Base-by-base conservation (phyloP, 2,888 invertebrate genomes). In the Ophioninae sp. region DNA sequence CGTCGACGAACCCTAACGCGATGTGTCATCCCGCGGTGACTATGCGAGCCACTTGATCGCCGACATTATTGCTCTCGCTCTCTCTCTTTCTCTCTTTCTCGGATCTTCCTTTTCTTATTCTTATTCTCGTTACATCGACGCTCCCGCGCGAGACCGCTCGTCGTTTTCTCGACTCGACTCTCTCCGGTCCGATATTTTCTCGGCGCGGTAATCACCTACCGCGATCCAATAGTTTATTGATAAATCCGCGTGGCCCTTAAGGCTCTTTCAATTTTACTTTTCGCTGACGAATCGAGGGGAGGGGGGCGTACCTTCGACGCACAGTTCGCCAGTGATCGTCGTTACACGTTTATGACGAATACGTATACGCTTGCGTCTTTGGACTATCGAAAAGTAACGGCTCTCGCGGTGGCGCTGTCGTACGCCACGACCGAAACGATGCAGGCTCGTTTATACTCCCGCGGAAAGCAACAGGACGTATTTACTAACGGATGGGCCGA, bases 21-120 rank as follows among this genome's bases (percentile, higher is more conserved):
- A 89, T 90, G 90, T 89, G 90, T 91, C 90, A 91, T 90, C 88
- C 87, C 82, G 83, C 81, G 83, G 86, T 88, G 88, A 89, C 87
- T 75, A 84, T 81, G 85, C 85, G 84, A 79, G 79, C 73, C 70
- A 68, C 64, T 81, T 81, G 73, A 84, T 68, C 81, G 79, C 67
- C 82, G 85, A 80, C 85, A 82, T 30, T 61, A 44, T 82, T 85
- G 82, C 84, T 82, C 80, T 78, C 62, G 77, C 73, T 61, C 44
- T 56, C 61, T 82, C 72, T 30, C 44, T 59, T 59, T n/a, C n/a
- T n/a, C n/a, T n/a, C 64, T 61, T 79, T 50, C 65, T 74, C 79
- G 44, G 68, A 59, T 72, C 44, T 67, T 80, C 70, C 65, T 44
- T 6, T 44, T 10, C n/a, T 61, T 44, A 41, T 13, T 39, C 41